Conservation (phyloP, 2,888 invertebrate species). For the Tanytarsus gracilentus region DNA sequence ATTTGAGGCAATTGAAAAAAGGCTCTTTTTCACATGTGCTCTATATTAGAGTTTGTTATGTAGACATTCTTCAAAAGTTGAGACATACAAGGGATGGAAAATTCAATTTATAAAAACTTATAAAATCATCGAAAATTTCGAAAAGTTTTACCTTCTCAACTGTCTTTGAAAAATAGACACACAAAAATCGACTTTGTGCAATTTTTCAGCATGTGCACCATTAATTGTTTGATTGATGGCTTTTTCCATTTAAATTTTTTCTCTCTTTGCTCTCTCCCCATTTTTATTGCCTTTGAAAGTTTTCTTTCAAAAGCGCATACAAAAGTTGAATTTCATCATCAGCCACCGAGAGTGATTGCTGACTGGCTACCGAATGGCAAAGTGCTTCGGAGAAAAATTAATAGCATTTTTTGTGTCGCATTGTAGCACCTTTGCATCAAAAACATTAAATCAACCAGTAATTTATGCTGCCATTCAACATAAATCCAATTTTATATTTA, state of each 20-base stretch:
- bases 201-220: background rate
- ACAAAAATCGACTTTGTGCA: too few relatives aligned
- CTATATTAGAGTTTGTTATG: too few relatives aligned
- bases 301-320: background rate
- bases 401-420: conserved; percentile 26
- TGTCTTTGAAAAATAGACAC: too few relatives aligned
- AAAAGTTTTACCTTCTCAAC: too few relatives aligned
- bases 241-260: conserved; percentile 26
- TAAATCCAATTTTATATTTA: conserved; percentile 29
- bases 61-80: too few relatives aligned
- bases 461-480: conserved; percentile 29
- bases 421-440: conserved; percentile 28
- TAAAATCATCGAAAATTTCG: too few relatives aligned
- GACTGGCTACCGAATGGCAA: background rate
- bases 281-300: conserved; percentile 4
- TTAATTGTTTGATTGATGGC: conserved; percentile 21
- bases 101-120: too few relatives aligned
- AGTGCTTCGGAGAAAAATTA: conserved; percentile 13
- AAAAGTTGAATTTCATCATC: conserved; percentile 17
- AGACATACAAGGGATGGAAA: too few relatives aligned
- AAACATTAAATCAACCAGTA: conserved; percentile 26
- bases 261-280: too few relatives aligned
- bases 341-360: background rate
- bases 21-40: too few relatives aligned
- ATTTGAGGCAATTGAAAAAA: too few relatives aligned